Conservation (phyloP, 2,888 invertebrate genomes). For the Nomada hirtipes region DNA sequence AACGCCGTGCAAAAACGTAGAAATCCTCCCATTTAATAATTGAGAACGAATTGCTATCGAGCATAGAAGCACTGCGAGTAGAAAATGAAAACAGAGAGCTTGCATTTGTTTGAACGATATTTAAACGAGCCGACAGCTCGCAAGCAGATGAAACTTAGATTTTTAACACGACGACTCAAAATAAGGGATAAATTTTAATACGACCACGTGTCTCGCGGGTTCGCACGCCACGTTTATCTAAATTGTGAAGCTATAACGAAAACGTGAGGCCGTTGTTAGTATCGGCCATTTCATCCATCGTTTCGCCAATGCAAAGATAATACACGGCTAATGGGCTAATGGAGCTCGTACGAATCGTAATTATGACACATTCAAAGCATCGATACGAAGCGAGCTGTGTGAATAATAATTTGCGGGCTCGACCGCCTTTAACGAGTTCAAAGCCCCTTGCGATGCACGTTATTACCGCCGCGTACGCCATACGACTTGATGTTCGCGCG, state of each 20-base stretch:
- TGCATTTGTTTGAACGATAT: constrained; percentile 53
- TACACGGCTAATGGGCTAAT: constrained; percentile 41
- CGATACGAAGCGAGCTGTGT: constrained; percentile 25
- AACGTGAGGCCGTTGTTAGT: constrained; percentile 11
- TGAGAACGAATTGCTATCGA: constrained; percentile 33
- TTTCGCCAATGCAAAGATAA: constrained; percentile 51
- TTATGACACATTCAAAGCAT: constrained; percentile 42
- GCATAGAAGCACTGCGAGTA: neutral
- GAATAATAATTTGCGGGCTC: constrained; percentile 49
- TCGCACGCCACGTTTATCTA: constrained; percentile 21
- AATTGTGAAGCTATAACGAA: constrained; percentile 47
- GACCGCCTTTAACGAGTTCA: constrained; percentile 33
- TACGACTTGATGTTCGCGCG: constrained; percentile 1
- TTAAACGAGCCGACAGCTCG: constrained; percentile 66
- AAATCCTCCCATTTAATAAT: constrained; percentile 11
- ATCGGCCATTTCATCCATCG: constrained; percentile 11
- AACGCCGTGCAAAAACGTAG: neutral
- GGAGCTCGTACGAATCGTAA: constrained; percentile 44
- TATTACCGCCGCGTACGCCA: neutral
- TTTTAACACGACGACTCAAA: constrained; percentile 65
- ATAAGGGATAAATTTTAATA: constrained; percentile 64
- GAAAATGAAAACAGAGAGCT: constrained; percentile 18
- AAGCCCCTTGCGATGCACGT: constrained; percentile 18
- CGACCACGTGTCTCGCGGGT: constrained; percentile 13
- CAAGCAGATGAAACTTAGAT: constrained; percentile 67